Evolutionary conservation across 1,140 invertebrate genomes (phyloP), one percentile per base, ranked within the genome.

Genomic region (Acromyrmex echinatior): DNA sequence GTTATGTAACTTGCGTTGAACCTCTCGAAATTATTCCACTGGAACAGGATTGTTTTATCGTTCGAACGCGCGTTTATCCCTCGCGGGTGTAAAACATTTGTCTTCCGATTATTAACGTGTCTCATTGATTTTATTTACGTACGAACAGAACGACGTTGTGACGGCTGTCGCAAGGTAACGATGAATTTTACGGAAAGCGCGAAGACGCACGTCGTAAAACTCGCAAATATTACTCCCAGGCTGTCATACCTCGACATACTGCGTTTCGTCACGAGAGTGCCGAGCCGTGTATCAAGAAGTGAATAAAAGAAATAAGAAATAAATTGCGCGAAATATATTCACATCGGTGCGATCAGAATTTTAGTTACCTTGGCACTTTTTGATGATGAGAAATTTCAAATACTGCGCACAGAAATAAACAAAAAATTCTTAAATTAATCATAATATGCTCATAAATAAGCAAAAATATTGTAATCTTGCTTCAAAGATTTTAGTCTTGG

Each of bases 1-100:
- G 71, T 92, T 89, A 84, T 74, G 79, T 87, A 90, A 88, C 63
- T 87, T 86, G 76, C 87, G 74, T 51, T 9, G 12, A 14, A 66
- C 58, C 58, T 2, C 87, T 58, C 65, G 68, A 63, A 16, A 63
- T 86, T 73, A n/a, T 14, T 25, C 14, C 28, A 4, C 10, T 51
- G 12, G 21, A 14, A 18, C 18, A 56, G 86, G 56, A 56, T 82
- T 39, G 86, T 88, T 88, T 89, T 89, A 90, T 89, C 86, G 80
- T 14, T 70, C 53, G 87, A 87, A 89, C 78, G 86, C 76, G 81
- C 78, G 49, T 63, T 12, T 87, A 25, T 1, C 25, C 25, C 25
- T 63, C 53, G 21, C 39, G 25, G 39, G 70, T 14, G 62, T 45
- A 25, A 87, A 88, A 87, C 86, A 78, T 87, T 56, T 51, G 35